Percentiles rank a stretch among this genome's conserved stretches.
These are phyloP conservation scores for Ptychodera flava DNA, from an alignment of 35 echinoderm and acorn worm genomes.

Conservation along the genomic window DNA sequence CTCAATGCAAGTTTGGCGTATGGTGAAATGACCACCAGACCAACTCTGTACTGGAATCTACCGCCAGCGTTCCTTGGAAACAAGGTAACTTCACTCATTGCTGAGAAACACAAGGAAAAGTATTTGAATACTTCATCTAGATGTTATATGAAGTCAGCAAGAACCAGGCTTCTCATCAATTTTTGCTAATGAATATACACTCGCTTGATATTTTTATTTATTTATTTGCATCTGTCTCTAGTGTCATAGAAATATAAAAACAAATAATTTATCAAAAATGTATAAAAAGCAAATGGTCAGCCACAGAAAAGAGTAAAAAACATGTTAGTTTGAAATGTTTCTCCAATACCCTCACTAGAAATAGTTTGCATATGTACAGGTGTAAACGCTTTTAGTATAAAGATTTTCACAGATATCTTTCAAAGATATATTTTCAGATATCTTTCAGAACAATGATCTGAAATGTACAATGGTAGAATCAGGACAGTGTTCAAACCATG, in stretches of 20 bases:
- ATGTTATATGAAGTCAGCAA: background rate
- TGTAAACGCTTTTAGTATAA: too few species aligned
- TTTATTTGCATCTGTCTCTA: background rate
- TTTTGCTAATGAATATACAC: background rate
- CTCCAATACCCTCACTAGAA: too few species aligned
- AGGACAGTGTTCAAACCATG: too few species aligned
- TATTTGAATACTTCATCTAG: background rate
- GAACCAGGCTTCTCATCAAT: background rate
- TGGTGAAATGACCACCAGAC: constrained; percentile 3
- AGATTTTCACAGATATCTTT: too few species aligned
- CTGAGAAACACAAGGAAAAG: too few species aligned
- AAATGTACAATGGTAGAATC: too few species aligned
- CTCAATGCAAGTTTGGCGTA: constrained; percentile 38
- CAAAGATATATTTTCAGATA: too few species aligned
- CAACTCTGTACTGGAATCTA: constrained; percentile 60
- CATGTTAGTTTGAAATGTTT: too few species aligned
- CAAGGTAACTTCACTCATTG: constrained; percentile 67
- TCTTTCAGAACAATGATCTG: too few species aligned
- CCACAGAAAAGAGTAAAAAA: too few species aligned
- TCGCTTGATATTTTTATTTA: background rate
- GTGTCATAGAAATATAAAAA: background rate
- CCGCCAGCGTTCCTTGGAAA: constrained; percentile 52
- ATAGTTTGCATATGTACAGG: too few species aligned
- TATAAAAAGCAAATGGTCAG: too few species aligned
- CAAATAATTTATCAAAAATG: background rate